Evolutionary conservation across 2,888 invertebrate species (phyloP).

Genomic region (Heliconius hortense): DNA sequence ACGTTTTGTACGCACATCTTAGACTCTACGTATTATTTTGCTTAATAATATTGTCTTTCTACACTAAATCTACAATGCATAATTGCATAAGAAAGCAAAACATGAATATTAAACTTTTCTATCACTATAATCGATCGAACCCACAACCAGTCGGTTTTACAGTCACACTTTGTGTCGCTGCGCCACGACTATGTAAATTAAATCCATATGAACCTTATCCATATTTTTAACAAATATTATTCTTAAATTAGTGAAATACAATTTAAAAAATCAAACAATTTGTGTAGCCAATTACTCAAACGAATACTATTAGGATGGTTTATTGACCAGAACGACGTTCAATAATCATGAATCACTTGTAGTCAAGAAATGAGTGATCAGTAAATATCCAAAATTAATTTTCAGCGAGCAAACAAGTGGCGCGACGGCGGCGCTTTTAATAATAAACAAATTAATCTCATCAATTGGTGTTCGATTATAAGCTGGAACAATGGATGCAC

Average conservation of each 20-base stretch:
- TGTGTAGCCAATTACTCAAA: background rate
- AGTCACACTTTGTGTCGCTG: too few species aligned
- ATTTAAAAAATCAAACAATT: background rate
- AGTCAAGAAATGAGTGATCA: constrained; percentile 42
- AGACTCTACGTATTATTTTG: background rate
- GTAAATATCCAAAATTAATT: constrained; percentile 49
- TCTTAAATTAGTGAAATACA: background rate
- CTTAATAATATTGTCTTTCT: background rate
- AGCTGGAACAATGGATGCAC: constrained; percentile 37
- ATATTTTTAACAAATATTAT: background rate
- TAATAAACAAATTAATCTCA: constrained; percentile 66
- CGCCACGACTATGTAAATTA: too few species aligned
- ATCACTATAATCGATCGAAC: too few species aligned
- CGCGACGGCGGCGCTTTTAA: constrained; percentile 51
- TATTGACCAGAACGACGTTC: constrained; percentile 21
- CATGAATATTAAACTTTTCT: too few species aligned
- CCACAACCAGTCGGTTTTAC: too few species aligned
- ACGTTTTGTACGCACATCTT: background rate
- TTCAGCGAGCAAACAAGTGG: constrained; percentile 51
- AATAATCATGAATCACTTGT: constrained; percentile 43
- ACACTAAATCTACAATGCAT: background rate
- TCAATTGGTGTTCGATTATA: constrained; percentile 46
- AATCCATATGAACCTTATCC: too few species aligned
- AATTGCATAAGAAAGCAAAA: background rate
- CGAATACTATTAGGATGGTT: background rate